A percentile compares a stretch with the other conserved stretches of the same genome.
Evolutionary conservation across 2,113 vertebrate species (phyloP).

Genomic region (Scomber scombrus): DNA sequence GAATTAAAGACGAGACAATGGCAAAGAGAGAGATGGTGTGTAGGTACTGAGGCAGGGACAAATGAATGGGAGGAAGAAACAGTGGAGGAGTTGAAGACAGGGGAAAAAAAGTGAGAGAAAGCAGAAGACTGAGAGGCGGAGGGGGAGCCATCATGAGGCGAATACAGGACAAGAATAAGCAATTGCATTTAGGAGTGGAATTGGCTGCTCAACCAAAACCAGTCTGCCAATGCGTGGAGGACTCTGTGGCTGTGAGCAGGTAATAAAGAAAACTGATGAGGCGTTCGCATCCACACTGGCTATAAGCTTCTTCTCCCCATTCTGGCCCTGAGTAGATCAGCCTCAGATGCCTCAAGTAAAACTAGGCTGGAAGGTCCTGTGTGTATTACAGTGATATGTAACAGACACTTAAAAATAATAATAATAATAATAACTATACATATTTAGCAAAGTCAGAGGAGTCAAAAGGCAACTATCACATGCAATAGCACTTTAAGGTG

Average conservation of each 20-base stretch:
- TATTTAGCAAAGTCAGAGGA: conserved; percentile 23
- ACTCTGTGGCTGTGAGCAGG: conserved; percentile 63
- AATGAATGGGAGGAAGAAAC: conserved; percentile 38
- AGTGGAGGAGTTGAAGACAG: conserved; percentile 29
- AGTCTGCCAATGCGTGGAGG: conserved; percentile 56
- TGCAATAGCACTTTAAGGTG: conserved; percentile 18
- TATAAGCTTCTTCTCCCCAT: conserved; percentile 47
- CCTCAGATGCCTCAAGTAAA: conserved; percentile 38
- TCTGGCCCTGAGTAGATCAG: conserved; percentile 3
- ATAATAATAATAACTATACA: conserved; percentile 2
- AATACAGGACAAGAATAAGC: conserved; percentile 50
- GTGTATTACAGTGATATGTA: background rate
- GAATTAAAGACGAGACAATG: conserved; percentile 48
- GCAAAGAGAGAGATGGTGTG: conserved; percentile 12
- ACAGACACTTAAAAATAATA: background rate
- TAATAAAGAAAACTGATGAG: conserved; percentile 82
- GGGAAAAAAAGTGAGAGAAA: background rate
- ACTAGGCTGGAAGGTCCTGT: background rate
- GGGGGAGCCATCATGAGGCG: conserved; percentile 27
- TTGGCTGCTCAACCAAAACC: conserved; percentile 73
- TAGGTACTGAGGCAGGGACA: conserved; percentile 39
- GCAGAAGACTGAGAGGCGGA: conserved; percentile 16
- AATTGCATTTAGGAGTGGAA: conserved; percentile 71
- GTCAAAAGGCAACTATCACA: conserved; percentile 12
- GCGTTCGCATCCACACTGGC: conserved; percentile 55